phyloP scores from a whole-genome alignment of 2,113 vertebrate genomes.

The Lasiurus borealis region DNA sequence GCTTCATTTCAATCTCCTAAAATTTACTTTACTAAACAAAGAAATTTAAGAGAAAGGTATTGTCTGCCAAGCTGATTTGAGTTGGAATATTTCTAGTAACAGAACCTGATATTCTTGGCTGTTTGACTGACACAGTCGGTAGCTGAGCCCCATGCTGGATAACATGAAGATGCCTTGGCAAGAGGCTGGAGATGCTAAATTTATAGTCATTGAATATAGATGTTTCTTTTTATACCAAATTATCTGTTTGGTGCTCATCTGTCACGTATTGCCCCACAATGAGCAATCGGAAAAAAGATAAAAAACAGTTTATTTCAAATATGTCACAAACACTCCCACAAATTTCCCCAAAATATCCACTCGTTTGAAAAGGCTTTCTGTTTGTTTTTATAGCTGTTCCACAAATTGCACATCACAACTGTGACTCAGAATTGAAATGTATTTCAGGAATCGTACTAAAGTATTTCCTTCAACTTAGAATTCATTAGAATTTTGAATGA shows the following conservation, averaged over 20 bases:
- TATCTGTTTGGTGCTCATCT: constrained; percentile 40
- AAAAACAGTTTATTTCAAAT: constrained; percentile 36
- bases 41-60: neutral
- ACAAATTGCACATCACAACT: constrained; percentile 19
- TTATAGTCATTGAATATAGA: constrained; percentile 38
- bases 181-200: constrained; percentile 46
- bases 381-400: constrained; percentile 26
- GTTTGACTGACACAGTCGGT: neutral
- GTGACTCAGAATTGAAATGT: constrained; percentile 54
- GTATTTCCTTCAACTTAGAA: constrained; percentile 30
- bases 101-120: constrained; percentile 28
- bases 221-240: constrained; percentile 47
- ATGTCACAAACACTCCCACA: neutral
- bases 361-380: constrained; percentile 41
- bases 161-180: constrained; percentile 7
- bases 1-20: constrained; percentile 22
- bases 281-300: neutral
- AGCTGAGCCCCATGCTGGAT: neutral
- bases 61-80: constrained; percentile 53
- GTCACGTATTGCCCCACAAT: constrained; percentile 29
- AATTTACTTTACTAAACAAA: constrained; percentile 27
- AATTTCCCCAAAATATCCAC: constrained; percentile 44
- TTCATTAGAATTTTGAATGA: constrained; percentile 34
- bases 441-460: constrained; percentile 43
- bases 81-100: constrained; percentile 63